These are phyloP conservation scores for Craseonycteris thonglongyai DNA, from an alignment of 2,113 vertebrate species.

Conservation along the genomic window DNA sequence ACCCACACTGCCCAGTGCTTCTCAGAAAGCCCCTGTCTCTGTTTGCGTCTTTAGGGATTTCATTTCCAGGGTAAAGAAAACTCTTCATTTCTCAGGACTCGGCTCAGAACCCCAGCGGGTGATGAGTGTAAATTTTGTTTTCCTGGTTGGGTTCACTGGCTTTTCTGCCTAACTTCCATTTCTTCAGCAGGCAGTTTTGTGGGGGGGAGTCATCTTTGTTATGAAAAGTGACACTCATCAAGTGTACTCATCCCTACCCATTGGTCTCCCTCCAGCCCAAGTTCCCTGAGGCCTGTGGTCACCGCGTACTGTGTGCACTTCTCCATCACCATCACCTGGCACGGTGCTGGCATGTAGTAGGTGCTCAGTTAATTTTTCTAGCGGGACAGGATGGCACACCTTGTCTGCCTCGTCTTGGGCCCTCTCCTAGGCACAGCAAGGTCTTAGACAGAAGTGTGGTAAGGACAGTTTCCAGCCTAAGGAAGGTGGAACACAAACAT, in stretches of 20 bases:
- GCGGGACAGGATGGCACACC: not conserved
- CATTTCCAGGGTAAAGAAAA: not conserved
- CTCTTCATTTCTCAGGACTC: not conserved
- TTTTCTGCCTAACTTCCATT: not conserved
- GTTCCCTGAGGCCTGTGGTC: not conserved
- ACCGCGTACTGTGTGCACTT: not conserved
- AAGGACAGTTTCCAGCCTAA: not conserved
- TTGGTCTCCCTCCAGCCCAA: not conserved
- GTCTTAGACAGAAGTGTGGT: not conserved
- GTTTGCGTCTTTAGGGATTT: not conserved
- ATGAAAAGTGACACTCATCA: not conserved
- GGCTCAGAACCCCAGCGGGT: not conserved
- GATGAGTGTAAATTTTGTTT: not conserved
- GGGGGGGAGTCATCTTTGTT: not conserved
- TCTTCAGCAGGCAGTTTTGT: not conserved
- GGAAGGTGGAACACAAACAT: not conserved
- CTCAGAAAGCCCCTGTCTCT: not conserved
- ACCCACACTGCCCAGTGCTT: not conserved
- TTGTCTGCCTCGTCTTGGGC: rapidly evolving
- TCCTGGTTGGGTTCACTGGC: not conserved
- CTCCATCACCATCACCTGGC: not conserved
- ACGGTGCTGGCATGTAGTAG: rapidly evolving
- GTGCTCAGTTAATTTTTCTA: not conserved
- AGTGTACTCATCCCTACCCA: not conserved
- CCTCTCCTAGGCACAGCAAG: not conserved